A percentile compares a stretch with the other conserved stretches of the same genome.
phyloP scores from a whole-genome alignment of 2,888 invertebrate species.

The Lymantria monacha region DNA sequence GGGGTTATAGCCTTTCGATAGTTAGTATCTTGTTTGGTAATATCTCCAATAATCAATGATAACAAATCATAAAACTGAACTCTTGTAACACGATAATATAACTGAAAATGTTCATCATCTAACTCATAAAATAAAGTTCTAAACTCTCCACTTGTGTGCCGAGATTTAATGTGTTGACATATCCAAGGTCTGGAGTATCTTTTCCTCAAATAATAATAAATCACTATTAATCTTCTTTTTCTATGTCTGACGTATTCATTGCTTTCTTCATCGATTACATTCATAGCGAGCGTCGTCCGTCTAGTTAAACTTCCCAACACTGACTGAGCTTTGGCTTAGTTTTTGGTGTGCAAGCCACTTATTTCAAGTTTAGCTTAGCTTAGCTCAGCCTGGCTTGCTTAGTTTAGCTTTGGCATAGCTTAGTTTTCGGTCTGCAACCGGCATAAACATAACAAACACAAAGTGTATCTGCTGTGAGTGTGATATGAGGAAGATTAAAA shows the following conservation, averaged over 20 bases:
- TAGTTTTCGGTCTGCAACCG: constrained; percentile 4
- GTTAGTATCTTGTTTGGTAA: constrained; percentile 13
- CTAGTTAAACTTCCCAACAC: constrained; percentile 21
- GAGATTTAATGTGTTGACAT: constrained; percentile 9
- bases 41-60: constrained; percentile 14
- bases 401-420: not conserved
- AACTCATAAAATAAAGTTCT: constrained; percentile 15
- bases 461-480: too few species aligned
- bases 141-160: constrained; percentile 12
- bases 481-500: too few species aligned
- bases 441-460: too few species aligned
- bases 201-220: constrained; percentile 10
- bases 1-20: constrained; percentile 14
- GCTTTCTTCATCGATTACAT: not conserved
- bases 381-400: constrained; percentile 2
- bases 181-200: constrained; percentile 7
- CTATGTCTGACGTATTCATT: constrained; percentile 7
- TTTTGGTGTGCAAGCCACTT: constrained; percentile 22
- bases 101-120: constrained; percentile 14
- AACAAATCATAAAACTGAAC: constrained; percentile 19
- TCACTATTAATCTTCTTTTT: constrained; percentile 10
- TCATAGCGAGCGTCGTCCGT: constrained; percentile 9
- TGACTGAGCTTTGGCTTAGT: constrained; percentile 25
- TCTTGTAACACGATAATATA: constrained; percentile 10
- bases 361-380: constrained; percentile 17